Evolutionary conservation across 2,888 invertebrate genomes (phyloP).

Genomic region (Cryptus armator): DNA sequence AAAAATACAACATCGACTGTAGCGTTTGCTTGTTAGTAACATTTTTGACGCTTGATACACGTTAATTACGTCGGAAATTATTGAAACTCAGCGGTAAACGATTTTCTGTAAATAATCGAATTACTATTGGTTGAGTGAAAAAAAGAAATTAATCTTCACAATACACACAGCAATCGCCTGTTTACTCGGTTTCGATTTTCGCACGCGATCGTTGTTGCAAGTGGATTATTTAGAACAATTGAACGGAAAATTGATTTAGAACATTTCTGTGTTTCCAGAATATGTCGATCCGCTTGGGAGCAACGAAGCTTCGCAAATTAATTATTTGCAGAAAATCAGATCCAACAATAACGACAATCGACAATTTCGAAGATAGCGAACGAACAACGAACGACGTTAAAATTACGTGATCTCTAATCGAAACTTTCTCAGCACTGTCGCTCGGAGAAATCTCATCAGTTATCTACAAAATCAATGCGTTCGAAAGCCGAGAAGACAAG

Average conservation of each 20-base stretch:
- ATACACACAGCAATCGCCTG: not conserved
- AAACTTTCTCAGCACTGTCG: conserved; percentile 67
- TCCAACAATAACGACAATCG: not conserved
- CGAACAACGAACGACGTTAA: not conserved
- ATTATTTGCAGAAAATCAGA: not conserved
- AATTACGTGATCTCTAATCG: conserved; percentile 31
- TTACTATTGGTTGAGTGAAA: not conserved
- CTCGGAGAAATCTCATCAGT: conserved; percentile 53
- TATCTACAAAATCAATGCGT: conserved; percentile 78
- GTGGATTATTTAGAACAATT: not conserved
- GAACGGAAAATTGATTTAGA: not conserved
- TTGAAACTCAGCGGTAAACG: not conserved
- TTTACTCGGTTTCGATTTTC: not conserved
- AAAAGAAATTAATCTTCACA: not conserved
- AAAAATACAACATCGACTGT: not conserved
- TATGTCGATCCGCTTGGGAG: not conserved
- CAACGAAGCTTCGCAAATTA: not conserved
- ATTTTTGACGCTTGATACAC: not conserved
- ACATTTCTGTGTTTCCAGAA: conserved; percentile 19
- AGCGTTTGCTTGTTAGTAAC: conserved; percentile 5
- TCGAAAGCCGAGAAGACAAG: conserved; percentile 69
- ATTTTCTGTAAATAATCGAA: not conserved
- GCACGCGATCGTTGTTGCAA: not conserved
- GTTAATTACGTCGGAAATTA: not conserved
- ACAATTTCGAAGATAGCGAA: conserved; percentile 49